Base-by-base conservation (phyloP, 92 coral and sea anemone species). In the Muricea muricata region DNA sequence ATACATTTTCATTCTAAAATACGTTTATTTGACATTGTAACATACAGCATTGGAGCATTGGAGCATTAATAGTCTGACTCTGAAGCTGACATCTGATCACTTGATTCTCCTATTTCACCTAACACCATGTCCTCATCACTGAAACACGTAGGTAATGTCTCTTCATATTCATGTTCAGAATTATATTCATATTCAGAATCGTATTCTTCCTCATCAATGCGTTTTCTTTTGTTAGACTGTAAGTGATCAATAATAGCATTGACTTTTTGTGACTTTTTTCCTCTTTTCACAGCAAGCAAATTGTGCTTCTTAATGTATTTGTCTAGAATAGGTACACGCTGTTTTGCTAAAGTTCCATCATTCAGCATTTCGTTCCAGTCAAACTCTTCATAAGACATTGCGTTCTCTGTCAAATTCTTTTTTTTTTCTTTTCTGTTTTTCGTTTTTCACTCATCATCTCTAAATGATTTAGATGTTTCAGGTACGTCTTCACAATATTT, bases 191-290 rank as follows among this genome's bases (percentile, higher is more conserved):
- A n/a, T n/a, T n/a, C n/a, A n/a, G n/a, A n/a, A n/a, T n/a, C n/a
- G n/a, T n/a, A n/a, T n/a, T n/a, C n/a, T n/a, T n/a, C n/a, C 33
- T 41, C 73, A 79, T 56, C 73, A 34, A 33, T 52, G 61, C 61
- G 60, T 73, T 79, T 74, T 74, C 29, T 29, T 26, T 74, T 58
- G 23, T 5, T 11, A 39, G 40, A 21, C 29, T 26, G 75, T 65
- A 81, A 31, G 37, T 85, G 84, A 65, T 77, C 3, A 14, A 83
- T 48, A 45, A 88, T 88, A 74, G 88, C 88, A 23, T 23, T 33
- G 80, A 88, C 88, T 88, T 88, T 81, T 45, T 83, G 79, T 88
- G 91, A 82, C 60, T 88, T 88, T 71, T 88, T 84, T 88, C 81
- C 75, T 33, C 48, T 75, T 82, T 35, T 35, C 81, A 87, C 87